A percentile compares a stretch with the other conserved stretches of the same genome.
Evolutionary conservation across 2,888 invertebrate genomes (phyloP).

Genomic region (Callyntrura sp.): DNA sequence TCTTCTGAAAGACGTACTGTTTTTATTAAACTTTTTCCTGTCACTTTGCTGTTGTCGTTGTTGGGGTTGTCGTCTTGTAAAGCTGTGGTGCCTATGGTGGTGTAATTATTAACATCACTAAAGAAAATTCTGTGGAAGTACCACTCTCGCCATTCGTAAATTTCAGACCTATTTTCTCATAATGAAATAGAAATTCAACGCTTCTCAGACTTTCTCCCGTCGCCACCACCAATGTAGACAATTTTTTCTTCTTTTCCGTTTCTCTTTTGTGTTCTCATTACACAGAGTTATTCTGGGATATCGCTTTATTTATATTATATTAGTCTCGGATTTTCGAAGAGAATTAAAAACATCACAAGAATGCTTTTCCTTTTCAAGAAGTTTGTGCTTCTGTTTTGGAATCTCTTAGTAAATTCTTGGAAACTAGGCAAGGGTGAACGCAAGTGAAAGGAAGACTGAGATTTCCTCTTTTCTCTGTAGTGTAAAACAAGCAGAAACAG

Average conservation of each 20-base stretch:
- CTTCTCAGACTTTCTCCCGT: not conserved
- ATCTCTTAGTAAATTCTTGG: conserved; percentile 10
- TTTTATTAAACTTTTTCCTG: too few relatives aligned
- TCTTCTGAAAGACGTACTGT: too few relatives aligned
- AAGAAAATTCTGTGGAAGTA: too few relatives aligned
- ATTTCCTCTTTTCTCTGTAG: conserved; percentile 12
- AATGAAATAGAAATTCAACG: conserved; percentile 38
- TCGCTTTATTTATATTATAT: conserved; percentile 27
- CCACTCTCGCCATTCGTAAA: conserved; percentile 18
- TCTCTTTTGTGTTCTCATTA: not conserved
- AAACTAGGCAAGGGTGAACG: not conserved
- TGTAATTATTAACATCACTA: too few relatives aligned
- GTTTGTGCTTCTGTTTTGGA: not conserved
- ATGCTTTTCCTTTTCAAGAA: conserved; percentile 38
- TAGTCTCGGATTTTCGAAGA: too few relatives aligned
- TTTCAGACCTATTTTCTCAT: not conserved
- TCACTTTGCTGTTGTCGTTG: too few relatives aligned
- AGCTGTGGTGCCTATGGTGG: too few relatives aligned
- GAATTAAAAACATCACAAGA: conserved; percentile 54
- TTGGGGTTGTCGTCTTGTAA: too few relatives aligned
- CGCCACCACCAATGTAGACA: too few relatives aligned
- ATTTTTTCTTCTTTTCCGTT: conserved; percentile 25
- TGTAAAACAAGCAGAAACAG: too few relatives aligned
- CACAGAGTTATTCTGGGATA: not conserved
- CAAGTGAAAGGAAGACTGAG: not conserved